These are phyloP conservation scores for Bubo blakistoni DNA, from an alignment of 2,113 vertebrate genomes.

Conservation along the genomic window DNA sequence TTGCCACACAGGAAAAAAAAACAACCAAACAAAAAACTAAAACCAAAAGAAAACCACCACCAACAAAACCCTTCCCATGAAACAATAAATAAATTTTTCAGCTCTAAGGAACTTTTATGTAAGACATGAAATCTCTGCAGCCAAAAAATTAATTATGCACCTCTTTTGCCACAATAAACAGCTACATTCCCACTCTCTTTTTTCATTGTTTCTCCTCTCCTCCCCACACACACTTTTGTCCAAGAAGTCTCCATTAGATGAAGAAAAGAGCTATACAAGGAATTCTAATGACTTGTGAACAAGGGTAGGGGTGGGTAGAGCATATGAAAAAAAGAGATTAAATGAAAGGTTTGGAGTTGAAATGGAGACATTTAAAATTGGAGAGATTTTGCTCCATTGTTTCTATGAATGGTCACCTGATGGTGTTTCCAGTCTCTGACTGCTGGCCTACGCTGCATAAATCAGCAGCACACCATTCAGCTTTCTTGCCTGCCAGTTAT, in stretches of 20 bases:
- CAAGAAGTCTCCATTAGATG: background rate
- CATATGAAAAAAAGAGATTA: background rate
- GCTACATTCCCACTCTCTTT: background rate
- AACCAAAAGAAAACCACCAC: too few relatives aligned
- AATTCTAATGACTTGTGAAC: background rate
- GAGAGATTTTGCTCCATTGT: background rate
- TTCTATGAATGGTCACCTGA: background rate
- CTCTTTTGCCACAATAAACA: background rate
- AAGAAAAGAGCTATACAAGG: background rate
- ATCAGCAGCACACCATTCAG: background rate
- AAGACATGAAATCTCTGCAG: background rate
- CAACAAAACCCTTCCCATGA: background rate
- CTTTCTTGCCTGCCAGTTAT: background rate
- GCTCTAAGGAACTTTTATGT: background rate
- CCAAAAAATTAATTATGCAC: background rate
- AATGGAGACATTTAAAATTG: background rate
- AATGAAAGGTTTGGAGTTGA: background rate
- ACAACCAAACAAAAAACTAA: too few relatives aligned
- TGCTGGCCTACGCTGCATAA: background rate
- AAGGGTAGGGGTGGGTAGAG: background rate
- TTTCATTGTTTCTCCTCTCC: background rate
- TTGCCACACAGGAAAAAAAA: background rate
- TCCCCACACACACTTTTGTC: background rate
- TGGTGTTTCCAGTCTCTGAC: background rate
- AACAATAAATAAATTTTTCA: background rate